Base-by-base conservation (phyloP, 1,140 invertebrate species). In the Halesus radiatus region DNA sequence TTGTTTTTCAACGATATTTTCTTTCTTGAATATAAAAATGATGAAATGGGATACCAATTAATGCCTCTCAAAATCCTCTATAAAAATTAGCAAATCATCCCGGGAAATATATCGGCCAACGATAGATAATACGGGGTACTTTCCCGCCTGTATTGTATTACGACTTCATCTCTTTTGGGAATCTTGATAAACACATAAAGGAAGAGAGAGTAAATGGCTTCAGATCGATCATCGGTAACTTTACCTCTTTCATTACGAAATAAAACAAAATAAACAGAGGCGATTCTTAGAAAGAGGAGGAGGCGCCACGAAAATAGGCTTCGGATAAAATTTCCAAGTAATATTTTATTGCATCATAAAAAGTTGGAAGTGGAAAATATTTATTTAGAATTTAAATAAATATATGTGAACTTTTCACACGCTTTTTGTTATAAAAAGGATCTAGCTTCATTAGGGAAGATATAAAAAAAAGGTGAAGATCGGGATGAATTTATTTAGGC, bases 181-280 rank as follows among this genome's bases (percentile, higher is more conserved):
- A 80, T 82, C 81, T 83, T 79, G 81, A 80, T 83, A 83, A 83
- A 83, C 79, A 83, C 79, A 80, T 78, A 75, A 76, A 76, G 82
- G 82, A 83, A 79, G 82, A 62, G 70, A 79, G 78, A 81, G 76
- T 58, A 83, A 83, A 83, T 83, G 82, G 82, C 72, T 78, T 80
- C 74, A 81, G 82, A 83, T 83, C 82, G 82, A 83, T 83, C 82
- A 83, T 83, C 82, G 76, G 82, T 81, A 83, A 83, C 82, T 83
- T 83, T 83, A 83, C 82, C 82, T 83, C 82, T 83, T 83, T 83
- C 82, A 83, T 83, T 83, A 83, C 53, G 80, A 80, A 83, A 81
- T 83, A 83, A 83, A 83, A 78, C 79, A 83, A 83, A 83, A 81
- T 79, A 76, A 79, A 79, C 78, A 79, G 58, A 73, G 37, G 66